Evolutionary conservation across 2,888 invertebrate genomes (phyloP).

Genomic region (Stenolophus ochropezus): DNA sequence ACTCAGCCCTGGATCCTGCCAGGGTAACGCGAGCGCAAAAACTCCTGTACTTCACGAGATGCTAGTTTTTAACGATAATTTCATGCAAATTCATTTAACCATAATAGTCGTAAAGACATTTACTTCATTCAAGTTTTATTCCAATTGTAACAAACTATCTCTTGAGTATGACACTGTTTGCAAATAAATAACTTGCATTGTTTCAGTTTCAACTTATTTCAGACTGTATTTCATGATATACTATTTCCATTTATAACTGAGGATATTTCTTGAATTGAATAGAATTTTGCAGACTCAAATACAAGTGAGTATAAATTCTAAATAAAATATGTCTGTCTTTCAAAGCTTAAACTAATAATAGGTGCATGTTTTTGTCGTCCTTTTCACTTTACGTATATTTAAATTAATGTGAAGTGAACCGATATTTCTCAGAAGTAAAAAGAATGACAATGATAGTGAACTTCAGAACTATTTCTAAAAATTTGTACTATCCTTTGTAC

Average conservation of each 20-base stretch:
- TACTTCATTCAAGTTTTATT: background rate
- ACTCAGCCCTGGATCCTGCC: conserved; percentile 19
- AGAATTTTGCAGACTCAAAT: no score
- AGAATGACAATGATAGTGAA: no score
- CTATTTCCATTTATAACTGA: background rate
- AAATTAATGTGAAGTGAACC: no score
- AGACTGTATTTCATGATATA: background rate
- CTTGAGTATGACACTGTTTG: background rate
- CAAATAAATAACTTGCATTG: background rate
- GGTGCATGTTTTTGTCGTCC: no score
- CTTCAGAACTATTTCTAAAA: no score
- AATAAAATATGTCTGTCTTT: no score
- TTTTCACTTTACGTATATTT: no score
- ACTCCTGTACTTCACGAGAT: conserved; percentile 54
- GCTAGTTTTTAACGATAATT: conserved; percentile 54
- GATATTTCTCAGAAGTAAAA: no score
- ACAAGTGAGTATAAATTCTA: no score
- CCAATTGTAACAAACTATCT: background rate
- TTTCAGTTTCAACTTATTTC: background rate
- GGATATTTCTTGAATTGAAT: background rate
- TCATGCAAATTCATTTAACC: conserved; percentile 55
- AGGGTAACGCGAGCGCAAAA: conserved; percentile 52
- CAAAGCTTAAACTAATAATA: no score
- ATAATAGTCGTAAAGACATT: conserved; percentile 24
- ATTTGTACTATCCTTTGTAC: no score